Conservation (phyloP, 2,888 invertebrate species). For the Xylota segnis region DNA sequence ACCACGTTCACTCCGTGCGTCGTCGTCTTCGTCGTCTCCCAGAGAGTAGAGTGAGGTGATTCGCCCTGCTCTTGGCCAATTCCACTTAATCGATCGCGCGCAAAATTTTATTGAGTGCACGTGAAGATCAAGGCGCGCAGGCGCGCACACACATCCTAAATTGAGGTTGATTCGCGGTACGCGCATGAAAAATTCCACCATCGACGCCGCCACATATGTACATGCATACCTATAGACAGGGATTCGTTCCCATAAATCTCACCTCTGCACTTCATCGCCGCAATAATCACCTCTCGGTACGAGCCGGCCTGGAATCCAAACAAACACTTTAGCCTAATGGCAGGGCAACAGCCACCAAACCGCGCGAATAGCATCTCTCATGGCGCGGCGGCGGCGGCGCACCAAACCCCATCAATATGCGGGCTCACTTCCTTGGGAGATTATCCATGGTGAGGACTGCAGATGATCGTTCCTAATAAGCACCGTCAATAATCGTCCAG, state of each 20-base stretch:
- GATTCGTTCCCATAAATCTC: conserved; percentile 75
- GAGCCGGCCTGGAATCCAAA: conserved; percentile 51
- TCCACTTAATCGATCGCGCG: conserved; percentile 73
- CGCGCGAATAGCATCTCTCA: neutral
- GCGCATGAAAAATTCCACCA: conserved; percentile 64
- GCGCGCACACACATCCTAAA: conserved; percentile 30
- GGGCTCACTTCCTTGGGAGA: conserved; percentile 33
- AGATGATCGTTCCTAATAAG: conserved; percentile 70
- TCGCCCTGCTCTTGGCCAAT: conserved; percentile 42
- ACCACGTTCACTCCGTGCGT: neutral
- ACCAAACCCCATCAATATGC: conserved; percentile 19
- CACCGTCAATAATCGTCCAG: conserved; percentile 73
- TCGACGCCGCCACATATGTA: neutral
- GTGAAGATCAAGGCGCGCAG: conserved; percentile 64
- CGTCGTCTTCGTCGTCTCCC: no score
- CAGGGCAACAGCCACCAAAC: conserved; percentile 51
- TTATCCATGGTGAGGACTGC: conserved; percentile 51
- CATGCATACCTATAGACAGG: neutral
- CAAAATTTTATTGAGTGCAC: conserved; percentile 75
- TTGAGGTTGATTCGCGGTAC: conserved; percentile 61
- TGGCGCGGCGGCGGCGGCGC: no score
- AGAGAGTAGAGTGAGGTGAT: neutral
- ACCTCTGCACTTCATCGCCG: conserved; percentile 76
- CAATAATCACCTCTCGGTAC: conserved; percentile 71
- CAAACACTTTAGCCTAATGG: conserved; percentile 75